Evolutionary conservation across 2,113 vertebrate species (phyloP).

Genomic region (Phoenicopterus ruber): DNA sequence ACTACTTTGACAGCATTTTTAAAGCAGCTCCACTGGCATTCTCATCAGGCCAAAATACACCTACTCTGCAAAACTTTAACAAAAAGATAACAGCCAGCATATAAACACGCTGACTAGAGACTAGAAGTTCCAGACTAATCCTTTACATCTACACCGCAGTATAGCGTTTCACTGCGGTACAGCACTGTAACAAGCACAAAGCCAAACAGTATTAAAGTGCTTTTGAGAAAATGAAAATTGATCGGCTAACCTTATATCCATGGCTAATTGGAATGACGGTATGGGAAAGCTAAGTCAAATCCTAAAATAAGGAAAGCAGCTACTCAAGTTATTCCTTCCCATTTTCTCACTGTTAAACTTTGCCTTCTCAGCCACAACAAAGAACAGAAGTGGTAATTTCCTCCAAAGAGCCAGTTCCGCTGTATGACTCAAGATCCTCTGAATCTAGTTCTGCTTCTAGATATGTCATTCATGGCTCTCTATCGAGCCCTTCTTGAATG

Average conservation of each 20-base stretch:
- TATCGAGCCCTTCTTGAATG: neutral
- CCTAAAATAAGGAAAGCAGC: neutral
- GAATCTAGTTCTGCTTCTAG: neutral
- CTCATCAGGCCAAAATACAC: neutral
- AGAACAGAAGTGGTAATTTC: neutral
- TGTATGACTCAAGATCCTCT: neutral
- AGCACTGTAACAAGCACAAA: neutral
- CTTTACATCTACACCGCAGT: neutral
- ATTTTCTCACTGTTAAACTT: neutral
- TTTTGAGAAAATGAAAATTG: neutral
- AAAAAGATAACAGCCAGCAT: neutral
- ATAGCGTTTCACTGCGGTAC: neutral
- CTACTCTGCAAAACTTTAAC: neutral
- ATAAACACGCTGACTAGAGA: neutral
- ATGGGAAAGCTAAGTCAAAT: neutral
- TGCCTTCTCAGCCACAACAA: neutral
- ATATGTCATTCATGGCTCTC: conserved; percentile 8
- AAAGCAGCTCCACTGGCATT: neutral
- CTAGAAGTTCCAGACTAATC: neutral
- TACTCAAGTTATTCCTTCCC: neutral
- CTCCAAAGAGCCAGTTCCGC: neutral
- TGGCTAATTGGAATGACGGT: neutral
- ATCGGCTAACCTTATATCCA: neutral
- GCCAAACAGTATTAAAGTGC: neutral
- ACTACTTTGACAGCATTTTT: neutral